Evolutionary conservation across 2,888 invertebrate species (phyloP).

Genomic region (Pardosa pseudoannulata): DNA sequence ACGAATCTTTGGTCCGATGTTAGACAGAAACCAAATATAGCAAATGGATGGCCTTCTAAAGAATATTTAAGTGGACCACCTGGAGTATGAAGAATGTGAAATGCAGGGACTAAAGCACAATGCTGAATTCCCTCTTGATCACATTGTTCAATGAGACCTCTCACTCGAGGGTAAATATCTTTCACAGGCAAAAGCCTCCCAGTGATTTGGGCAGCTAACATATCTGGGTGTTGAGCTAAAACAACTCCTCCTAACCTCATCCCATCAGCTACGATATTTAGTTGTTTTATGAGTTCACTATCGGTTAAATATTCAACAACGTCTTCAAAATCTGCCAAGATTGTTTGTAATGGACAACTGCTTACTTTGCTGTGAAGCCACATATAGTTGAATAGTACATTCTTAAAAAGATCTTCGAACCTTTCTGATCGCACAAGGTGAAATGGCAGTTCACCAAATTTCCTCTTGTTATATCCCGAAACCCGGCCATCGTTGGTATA

Average conservation of each 20-base stretch:
- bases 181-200: slow-evolving; percentile 94
- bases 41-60: slow-evolving; percentile 98
- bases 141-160: slow-evolving; percentile 92
- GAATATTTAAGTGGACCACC: slow-evolving; percentile 99
- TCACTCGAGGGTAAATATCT: slow-evolving; percentile 85
- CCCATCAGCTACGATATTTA: slow-evolving; percentile 95
- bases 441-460: slow-evolving; percentile 97
- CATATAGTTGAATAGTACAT: slow-evolving; percentile 97
- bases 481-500: slow-evolving; percentile 92
- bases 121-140: slow-evolving; percentile 91
- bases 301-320: slow-evolving; percentile 86
- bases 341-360: slow-evolving; percentile 95
- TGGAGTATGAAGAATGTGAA: slow-evolving; percentile 98
- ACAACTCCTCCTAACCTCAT: slow-evolving; percentile 95
- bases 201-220: slow-evolving; percentile 95
- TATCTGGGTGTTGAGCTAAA: slow-evolving; percentile 92
- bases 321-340: slow-evolving; percentile 97
- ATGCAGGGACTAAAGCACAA: slow-evolving; percentile 93
- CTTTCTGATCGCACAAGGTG: slow-evolving; percentile 94
- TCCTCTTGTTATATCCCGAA: slow-evolving; percentile 93
- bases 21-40: slow-evolving; percentile 93
- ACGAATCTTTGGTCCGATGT: slow-evolving; percentile 94
- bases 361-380: slow-evolving; percentile 97
- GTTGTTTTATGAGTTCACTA: slow-evolving; percentile 88
- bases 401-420: slow-evolving; percentile 91